A percentile compares a stretch with the other conserved stretches of the same genome.
Conservation (phyloP, 2,797 vertebrate species). For the Microhierax caerulescens region DNA sequence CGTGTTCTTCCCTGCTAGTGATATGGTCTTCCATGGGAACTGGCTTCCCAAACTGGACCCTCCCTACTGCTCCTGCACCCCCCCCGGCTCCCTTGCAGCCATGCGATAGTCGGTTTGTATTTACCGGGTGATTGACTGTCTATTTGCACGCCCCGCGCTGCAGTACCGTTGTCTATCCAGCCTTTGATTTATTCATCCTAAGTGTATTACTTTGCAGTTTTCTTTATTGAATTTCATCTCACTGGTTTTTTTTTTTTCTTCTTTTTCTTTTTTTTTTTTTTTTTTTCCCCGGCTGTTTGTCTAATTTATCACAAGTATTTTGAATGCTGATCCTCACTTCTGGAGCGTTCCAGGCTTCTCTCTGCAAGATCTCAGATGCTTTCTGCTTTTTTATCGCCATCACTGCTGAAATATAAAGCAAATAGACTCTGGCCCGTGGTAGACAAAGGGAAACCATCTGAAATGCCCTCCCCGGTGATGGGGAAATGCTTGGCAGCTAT, state of each 20-base stretch:
- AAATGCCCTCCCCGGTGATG: neutral
- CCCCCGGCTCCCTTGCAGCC: neutral
- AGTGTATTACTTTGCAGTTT: neutral
- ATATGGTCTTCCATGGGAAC: neutral
- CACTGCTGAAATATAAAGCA: neutral
- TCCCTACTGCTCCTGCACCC: neutral
- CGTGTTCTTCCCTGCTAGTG: neutral
- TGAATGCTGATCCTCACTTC: neutral
- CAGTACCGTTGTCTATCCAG: neutral
- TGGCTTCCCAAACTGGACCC: neutral
- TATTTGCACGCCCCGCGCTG: neutral
- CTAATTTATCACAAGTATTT: neutral
- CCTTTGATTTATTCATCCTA: slow-evolving; percentile 22
- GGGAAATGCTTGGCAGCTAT: neutral
- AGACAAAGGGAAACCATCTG: neutral
- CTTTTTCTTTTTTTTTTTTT: neutral
- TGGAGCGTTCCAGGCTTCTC: neutral
- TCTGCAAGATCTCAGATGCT: neutral
- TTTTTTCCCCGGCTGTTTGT: neutral
- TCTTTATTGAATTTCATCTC: slow-evolving; percentile 12
- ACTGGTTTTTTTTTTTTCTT: neutral
- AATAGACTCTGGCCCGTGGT: neutral
- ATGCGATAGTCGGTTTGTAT: neutral
- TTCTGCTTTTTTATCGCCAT: neutral
- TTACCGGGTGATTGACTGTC: neutral